Conservation (phyloP, 2,113 vertebrate genomes). For the Protobothrops mucrosquamatus region DNA sequence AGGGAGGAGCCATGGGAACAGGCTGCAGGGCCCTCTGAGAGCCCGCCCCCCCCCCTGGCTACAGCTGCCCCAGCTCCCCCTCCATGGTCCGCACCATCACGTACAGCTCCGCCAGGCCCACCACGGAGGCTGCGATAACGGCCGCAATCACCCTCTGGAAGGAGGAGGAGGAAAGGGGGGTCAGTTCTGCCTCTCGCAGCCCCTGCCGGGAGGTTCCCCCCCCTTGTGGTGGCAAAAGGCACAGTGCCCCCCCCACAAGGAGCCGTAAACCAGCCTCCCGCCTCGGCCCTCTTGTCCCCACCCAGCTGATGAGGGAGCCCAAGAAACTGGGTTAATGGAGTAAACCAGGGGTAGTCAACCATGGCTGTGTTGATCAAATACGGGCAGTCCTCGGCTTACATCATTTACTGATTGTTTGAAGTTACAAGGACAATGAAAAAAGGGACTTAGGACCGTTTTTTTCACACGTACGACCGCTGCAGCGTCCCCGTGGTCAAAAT, state of each 20-base stretch:
- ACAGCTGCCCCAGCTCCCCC: conserved; percentile 87
- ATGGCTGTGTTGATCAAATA: background rate
- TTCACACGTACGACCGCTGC: background rate
- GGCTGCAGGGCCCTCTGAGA: background rate
- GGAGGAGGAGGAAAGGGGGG: background rate
- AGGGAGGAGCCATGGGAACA: background rate
- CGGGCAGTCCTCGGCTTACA: background rate
- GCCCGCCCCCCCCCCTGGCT: conserved; percentile 20
- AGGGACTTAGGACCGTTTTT: background rate
- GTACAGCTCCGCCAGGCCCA: conserved; percentile 93
- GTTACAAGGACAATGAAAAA: background rate
- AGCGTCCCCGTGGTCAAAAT: background rate
- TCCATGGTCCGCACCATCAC: conserved; percentile 92
- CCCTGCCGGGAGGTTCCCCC: no score
- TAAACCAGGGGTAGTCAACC: background rate
- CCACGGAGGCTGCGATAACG: conserved; percentile 89
- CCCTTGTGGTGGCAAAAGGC: background rate
- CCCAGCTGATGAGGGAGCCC: background rate
- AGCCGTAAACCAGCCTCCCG: background rate
- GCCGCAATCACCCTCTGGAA: conserved; percentile 82
- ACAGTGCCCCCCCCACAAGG: background rate
- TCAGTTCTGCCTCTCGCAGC: background rate
- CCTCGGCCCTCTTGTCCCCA: background rate
- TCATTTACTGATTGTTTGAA: background rate
- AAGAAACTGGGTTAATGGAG: background rate